Conservation (phyloP, 64 coral and sea anemone genomes). For the Montipora sp. region DNA sequence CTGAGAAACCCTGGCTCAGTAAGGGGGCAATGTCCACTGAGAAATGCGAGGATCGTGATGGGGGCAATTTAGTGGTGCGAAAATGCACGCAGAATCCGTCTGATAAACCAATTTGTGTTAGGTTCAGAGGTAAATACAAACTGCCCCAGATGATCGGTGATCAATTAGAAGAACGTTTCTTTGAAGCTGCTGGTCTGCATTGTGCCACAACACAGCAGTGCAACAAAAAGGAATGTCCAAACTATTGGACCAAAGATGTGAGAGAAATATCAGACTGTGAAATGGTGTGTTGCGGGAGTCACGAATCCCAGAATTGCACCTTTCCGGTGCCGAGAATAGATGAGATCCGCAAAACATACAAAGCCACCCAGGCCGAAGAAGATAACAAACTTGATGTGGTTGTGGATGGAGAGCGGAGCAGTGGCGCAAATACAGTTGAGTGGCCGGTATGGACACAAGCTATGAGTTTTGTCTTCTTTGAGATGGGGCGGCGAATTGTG, state of each 20-base stretch:
- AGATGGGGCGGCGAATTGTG: no score
- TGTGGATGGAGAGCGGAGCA: neutral
- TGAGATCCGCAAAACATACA: neutral
- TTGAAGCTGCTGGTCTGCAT: neutral
- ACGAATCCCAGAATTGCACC: neutral
- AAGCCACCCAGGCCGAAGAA: neutral
- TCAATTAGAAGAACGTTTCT: neutral
- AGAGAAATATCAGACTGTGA: neutral
- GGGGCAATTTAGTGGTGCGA: neutral
- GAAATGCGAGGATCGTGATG: neutral
- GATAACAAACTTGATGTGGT: neutral
- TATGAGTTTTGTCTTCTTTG: neutral
- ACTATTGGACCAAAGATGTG: slow-evolving; percentile 21
- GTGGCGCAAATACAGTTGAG: neutral
- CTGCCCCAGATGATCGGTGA: neutral
- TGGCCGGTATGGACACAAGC: neutral
- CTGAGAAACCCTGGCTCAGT: neutral
- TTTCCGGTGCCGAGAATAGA: neutral
- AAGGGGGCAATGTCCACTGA: neutral
- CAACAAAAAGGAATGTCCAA: neutral
- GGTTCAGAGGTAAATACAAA: neutral
- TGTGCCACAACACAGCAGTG: neutral
- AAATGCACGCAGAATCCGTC: slow-evolving; percentile 1
- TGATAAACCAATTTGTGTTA: neutral
- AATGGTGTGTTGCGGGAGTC: neutral